These are phyloP conservation scores for Molossus alvarezi DNA, from an alignment of 2,797 vertebrate species.

Conservation along the genomic window DNA sequence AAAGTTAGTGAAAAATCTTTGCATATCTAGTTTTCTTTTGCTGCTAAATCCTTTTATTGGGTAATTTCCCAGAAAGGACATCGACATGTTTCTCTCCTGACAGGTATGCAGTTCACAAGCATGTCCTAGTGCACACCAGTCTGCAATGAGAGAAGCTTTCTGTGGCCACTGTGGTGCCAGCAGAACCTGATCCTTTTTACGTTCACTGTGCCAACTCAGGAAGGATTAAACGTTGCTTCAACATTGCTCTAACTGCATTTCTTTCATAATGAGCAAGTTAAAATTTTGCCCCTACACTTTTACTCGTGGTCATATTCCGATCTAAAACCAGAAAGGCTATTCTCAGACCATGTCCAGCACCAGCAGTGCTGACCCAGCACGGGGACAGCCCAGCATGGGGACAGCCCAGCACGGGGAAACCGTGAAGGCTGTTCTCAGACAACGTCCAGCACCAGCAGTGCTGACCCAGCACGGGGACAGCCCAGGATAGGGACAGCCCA, in stretches of 20 bases:
- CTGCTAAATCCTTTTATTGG: background rate
- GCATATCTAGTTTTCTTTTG: background rate
- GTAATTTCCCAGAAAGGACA: constrained; percentile 42
- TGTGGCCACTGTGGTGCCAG: background rate
- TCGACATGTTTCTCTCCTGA: background rate
- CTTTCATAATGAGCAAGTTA: background rate
- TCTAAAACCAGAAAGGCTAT: background rate
- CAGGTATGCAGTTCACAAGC: background rate
- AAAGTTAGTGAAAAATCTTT: constrained; percentile 1
- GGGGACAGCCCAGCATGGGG: background rate
- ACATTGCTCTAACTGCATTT: background rate
- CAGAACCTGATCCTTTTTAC: background rate
- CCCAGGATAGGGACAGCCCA: too few relatives aligned
- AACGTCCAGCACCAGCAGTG: background rate
- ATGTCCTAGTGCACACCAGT: background rate
- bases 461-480: background rate
- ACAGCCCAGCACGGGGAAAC: too few relatives aligned
- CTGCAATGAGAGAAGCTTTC: background rate
- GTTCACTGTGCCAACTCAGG: background rate
- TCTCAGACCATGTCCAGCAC: background rate
- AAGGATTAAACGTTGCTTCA: background rate
- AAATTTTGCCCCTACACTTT: background rate
- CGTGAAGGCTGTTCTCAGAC: background rate
- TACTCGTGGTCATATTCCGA: background rate
- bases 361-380: background rate